Evolutionary conservation across 35 echinoderm and acorn worm species (phyloP), one percentile per base, ranked within the genome.

Genomic region (Anneissia japonica): DNA sequence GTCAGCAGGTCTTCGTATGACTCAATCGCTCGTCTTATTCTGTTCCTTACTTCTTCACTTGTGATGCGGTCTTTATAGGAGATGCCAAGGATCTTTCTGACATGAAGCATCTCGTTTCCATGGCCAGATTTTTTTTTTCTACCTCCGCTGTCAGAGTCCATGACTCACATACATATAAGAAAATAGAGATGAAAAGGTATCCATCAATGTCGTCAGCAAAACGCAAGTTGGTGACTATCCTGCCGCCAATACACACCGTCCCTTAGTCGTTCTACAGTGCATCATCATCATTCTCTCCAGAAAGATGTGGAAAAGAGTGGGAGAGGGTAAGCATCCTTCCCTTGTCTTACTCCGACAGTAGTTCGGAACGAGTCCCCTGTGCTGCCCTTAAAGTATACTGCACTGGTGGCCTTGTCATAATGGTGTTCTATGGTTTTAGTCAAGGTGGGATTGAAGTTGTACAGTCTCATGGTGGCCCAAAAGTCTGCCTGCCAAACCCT

Each of bases 181-280:
- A 83, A 41, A 83, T 83, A 21, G 80, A 34, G 26, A 39, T 12
- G n/a, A 82, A 12, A n/a, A 82, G 80, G 17, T 36, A 74, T 19
- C 91, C 86, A 78, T 93, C 86, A 38, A 88, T 84, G 46, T 92
- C 80, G 33, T 83, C 86, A 51, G 90, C 83, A 91, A 91, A 91
- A 1, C 74, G 31, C 9, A 77, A 29, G 77, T 87, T 91, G 28
- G 90, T 91, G 84, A 91, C 81, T 0, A 74, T 73, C 38, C 85
- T 81, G 31, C 90, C 90, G 30, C 84, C 84, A 17, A 87, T 87
- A 34, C 90, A 82, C 84, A 91, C 86, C 30, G 51, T 88, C 1
- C 91, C 86, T 21, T 41, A 19, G 41, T 87, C 46, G 32, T 76
- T 51, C 82, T 87, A 31, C 21, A 91, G 83, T 35, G 89, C 89